These are phyloP conservation scores for Ctenicera cuprea DNA, from an alignment of 2,888 invertebrate species.

Conservation along the genomic window DNA sequence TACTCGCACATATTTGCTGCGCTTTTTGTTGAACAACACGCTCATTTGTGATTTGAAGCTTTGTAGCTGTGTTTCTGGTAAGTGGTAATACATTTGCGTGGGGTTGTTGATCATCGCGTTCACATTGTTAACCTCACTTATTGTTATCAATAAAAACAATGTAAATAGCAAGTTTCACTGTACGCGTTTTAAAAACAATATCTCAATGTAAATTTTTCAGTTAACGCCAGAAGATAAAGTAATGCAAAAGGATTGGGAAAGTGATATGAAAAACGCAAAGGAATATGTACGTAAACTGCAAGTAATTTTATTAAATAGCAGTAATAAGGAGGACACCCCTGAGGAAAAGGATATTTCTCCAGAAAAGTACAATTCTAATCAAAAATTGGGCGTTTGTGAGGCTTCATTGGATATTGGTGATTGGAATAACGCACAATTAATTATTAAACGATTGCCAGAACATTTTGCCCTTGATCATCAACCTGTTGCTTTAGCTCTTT, in stretches of 20 bases:
- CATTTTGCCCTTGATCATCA: slow-evolving; percentile 86
- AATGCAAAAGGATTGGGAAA: slow-evolving; percentile 88
- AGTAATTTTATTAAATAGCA: slow-evolving; percentile 87
- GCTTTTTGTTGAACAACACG: too few relatives aligned
- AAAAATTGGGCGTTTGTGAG: slow-evolving; percentile 95
- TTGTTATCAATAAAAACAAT: too few relatives aligned
- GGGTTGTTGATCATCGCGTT: too few relatives aligned
- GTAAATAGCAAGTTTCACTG: too few relatives aligned
- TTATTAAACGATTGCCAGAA: slow-evolving; percentile 89
- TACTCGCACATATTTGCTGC: too few relatives aligned
- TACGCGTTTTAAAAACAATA: too few relatives aligned
- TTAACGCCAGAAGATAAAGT: slow-evolving; percentile 89
- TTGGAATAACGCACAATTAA: slow-evolving; percentile 89
- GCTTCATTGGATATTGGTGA: slow-evolving; percentile 91
- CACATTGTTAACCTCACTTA: too few relatives aligned
- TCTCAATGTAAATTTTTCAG: slow-evolving; percentile 70
- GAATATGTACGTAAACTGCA: slow-evolving; percentile 92
- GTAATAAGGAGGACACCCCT: slow-evolving; percentile 81
- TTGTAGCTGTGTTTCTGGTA: too few relatives aligned
- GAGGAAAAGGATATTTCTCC: slow-evolving; percentile 83
- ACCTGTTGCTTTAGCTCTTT: slow-evolving; percentile 86
- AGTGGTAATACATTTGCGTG: too few relatives aligned
- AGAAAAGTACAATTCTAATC: slow-evolving; percentile 82
- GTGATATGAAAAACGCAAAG: slow-evolving; percentile 87
- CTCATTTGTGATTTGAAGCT: too few relatives aligned